Percentiles rank a stretch among this genome's conserved stretches.
Evolutionary conservation across 2,888 invertebrate genomes (phyloP).

Genomic region (Escarpia spicata): DNA sequence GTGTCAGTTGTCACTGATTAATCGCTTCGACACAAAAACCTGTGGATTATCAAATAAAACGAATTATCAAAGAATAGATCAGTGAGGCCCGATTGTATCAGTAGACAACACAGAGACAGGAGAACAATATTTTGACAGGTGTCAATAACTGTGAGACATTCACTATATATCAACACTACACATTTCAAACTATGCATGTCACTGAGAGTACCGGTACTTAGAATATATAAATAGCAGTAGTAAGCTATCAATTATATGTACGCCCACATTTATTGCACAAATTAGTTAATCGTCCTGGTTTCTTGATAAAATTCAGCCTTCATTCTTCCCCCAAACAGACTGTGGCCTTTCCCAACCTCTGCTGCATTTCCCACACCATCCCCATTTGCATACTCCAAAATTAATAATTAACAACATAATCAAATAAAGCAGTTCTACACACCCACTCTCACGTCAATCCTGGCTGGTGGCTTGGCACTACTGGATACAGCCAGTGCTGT

Average conservation of each 20-base stretch:
- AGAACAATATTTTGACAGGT: background rate
- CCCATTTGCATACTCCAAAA: background rate
- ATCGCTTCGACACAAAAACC: no score
- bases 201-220: background rate
- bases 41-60: no score
- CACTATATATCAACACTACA: background rate
- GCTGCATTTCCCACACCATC: background rate
- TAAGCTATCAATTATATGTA: background rate
- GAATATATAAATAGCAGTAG: no score
- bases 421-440: background rate
- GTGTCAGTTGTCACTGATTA: no score
- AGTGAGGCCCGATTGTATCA: background rate
- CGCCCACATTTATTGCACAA: background rate
- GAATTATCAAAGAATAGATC: no score
- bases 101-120: background rate
- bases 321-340: no score
- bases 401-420: background rate
- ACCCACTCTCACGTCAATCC: background rate
- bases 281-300: background rate
- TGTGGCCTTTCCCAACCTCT: background rate
- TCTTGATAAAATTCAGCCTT: background rate
- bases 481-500: background rate
- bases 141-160: background rate
- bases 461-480: background rate
- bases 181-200: background rate